A percentile compares a stretch with the other conserved stretches of the same genome.
Conservation (phyloP, 2,797 vertebrate species). For the Tenualosa thibaudeaui region DNA sequence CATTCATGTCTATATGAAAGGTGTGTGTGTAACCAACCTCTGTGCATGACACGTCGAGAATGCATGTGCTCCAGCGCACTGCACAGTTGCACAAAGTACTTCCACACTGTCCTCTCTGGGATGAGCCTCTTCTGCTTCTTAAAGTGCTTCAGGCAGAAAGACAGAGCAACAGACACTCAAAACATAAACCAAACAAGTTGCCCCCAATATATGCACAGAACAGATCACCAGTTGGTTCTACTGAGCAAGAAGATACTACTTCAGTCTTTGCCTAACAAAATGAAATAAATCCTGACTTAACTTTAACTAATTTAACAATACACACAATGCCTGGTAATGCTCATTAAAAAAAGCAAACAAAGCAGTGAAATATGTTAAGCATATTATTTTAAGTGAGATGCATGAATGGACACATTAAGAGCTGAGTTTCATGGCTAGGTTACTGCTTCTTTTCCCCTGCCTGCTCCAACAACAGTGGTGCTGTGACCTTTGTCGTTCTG, state of each 20-base stretch:
- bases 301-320: too few species aligned
- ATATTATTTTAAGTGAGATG: not conserved
- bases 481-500: constrained; percentile 3
- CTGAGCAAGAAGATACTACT: not conserved
- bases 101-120: constrained; percentile 98
- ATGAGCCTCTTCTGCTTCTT: constrained; percentile 96
- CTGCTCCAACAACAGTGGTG: not conserved
- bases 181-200: constrained; percentile 25
- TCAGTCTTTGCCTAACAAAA: not conserved
- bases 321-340: too few species aligned
- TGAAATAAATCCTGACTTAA: not conserved
- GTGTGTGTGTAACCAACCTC: constrained; percentile 76
- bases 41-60: constrained; percentile 95
- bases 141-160: constrained; percentile 83
- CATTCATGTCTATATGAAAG: not conserved
- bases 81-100: constrained; percentile 98
- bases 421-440: not conserved
- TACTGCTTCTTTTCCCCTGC: not conserved
- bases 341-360: not conserved
- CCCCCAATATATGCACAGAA: constrained; percentile 26
- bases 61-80: constrained; percentile 98
- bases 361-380: not conserved
- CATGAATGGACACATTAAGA: not conserved
- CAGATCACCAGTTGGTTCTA: not conserved
- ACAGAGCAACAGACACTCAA: constrained; percentile 40